phyloP scores from a whole-genome alignment of 2,797 vertebrate genomes.

The Cossypha niveicapilla region DNA sequence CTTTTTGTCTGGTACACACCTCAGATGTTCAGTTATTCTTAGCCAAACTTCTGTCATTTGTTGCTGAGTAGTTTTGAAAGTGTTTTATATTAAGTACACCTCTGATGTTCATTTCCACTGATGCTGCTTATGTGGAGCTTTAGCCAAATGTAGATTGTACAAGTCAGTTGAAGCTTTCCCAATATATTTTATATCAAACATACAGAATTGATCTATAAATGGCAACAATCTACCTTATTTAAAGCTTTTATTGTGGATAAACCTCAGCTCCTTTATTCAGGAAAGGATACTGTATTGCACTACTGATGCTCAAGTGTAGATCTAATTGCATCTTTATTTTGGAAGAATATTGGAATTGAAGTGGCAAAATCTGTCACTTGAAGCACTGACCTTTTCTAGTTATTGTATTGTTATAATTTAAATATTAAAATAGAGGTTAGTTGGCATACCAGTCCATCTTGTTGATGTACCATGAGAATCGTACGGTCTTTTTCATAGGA shows the following conservation, averaged over 20 bases:
- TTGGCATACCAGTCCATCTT: conserved; percentile 65
- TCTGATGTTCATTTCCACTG: conserved; percentile 70
- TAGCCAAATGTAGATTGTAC: conserved; percentile 75
- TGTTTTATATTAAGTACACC: conserved; percentile 71
- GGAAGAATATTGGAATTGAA: conserved; percentile 66
- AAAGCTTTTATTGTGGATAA: conserved; percentile 77
- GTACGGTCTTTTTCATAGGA: conserved; percentile 45
- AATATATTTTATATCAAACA: conserved; percentile 73
- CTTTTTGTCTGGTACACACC: conserved; percentile 70
- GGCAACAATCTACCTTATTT: conserved; percentile 76
- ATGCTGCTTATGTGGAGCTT: conserved; percentile 75
- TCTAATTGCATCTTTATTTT: conserved; percentile 72
- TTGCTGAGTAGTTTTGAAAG: conserved; percentile 75
- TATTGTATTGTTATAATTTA: conserved; percentile 75
- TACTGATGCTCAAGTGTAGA: conserved; percentile 73
- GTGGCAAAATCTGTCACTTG: conserved; percentile 61
- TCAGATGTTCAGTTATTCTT: conserved; percentile 72
- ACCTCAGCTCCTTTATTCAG: conserved; percentile 74
- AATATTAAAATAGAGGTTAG: conserved; percentile 76
- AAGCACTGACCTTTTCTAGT: conserved; percentile 77
- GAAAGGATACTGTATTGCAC: conserved; percentile 75
- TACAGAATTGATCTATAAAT: conserved; percentile 69
- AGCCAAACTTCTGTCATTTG: conserved; percentile 73
- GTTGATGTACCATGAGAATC: conserved; percentile 63
- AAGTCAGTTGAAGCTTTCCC: conserved; percentile 74